Conservation (phyloP, 1,140 invertebrate genomes). For the Philotrypesis tridentata region DNA sequence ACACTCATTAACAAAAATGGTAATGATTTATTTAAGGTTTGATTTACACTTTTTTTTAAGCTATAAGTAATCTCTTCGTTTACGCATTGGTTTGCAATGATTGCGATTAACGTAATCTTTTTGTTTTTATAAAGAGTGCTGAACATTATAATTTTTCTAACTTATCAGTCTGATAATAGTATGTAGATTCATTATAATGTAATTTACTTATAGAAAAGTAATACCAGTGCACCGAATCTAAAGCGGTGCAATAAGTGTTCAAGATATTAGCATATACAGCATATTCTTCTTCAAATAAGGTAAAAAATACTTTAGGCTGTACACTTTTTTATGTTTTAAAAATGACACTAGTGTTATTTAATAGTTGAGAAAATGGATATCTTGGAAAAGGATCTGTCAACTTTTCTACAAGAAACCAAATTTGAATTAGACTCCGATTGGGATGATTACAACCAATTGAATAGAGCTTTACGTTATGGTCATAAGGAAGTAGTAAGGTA, state of each 20-base stretch:
- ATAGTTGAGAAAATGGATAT: not conserved
- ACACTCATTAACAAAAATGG: no score
- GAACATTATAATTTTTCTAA: no score
- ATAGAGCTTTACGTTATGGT: not conserved
- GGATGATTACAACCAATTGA: constrained; percentile 12
- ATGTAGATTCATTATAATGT: no score
- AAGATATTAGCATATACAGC: not conserved
- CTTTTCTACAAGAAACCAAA: not conserved
- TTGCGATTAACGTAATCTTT: no score
- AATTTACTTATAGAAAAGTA: no score
- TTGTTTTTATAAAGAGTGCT: no score
- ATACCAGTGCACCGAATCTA: no score
- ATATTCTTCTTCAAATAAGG: not conserved
- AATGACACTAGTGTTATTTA: not conserved
- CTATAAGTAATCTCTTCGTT: no score
- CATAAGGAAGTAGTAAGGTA: not conserved
- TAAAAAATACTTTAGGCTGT: not conserved
- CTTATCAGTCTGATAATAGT: no score
- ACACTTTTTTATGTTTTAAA: not conserved
- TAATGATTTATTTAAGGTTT: no score
- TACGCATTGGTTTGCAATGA: no score
- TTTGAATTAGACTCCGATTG: not conserved
- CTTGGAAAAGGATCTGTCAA: not conserved
- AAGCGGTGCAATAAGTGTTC: not conserved
- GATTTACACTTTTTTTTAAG: no score